phyloP scores from a whole-genome alignment of 2,888 invertebrate species.

The Pristionchus maxplancki region DNA sequence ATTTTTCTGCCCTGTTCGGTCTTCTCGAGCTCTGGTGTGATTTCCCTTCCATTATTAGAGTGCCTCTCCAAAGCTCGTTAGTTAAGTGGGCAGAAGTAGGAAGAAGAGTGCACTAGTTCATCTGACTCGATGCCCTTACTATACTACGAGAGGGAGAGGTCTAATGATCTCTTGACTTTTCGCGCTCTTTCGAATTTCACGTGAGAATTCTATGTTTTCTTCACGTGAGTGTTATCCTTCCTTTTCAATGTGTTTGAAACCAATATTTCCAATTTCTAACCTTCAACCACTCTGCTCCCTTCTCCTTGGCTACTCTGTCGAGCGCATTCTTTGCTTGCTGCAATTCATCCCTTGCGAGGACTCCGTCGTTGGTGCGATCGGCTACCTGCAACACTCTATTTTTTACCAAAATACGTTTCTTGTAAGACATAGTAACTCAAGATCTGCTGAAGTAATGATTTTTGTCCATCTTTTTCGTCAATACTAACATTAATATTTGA shows the following conservation, averaged over 20 bases:
- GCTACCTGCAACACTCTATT: not conserved
- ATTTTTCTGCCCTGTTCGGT: no score
- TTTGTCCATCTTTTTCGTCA: no score
- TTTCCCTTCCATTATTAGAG: no score
- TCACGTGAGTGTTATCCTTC: not conserved
- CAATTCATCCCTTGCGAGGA: conserved; percentile 31
- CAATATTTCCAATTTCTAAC: not conserved
- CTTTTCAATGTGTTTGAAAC: not conserved
- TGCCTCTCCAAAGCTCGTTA: not conserved
- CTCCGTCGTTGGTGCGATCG: not conserved
- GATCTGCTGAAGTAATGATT: not conserved
- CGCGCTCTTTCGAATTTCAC: not conserved
- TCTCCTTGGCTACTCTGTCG: conserved; percentile 24
- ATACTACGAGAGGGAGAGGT: not conserved
- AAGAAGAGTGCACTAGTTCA: not conserved
- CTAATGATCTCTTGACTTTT: not conserved
- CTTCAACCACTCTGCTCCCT: conserved; percentile 48
- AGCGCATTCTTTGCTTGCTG: conserved; percentile 11
- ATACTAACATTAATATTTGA: not conserved
- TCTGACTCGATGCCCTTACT: not conserved
- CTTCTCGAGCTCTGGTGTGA: no score
- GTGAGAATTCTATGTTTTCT: not conserved
- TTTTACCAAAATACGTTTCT: not conserved
- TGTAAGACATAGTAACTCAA: not conserved
- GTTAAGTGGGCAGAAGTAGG: not conserved